phyloP scores from a whole-genome alignment of 1,140 invertebrate species.

The Sarcophaga bullata region DNA sequence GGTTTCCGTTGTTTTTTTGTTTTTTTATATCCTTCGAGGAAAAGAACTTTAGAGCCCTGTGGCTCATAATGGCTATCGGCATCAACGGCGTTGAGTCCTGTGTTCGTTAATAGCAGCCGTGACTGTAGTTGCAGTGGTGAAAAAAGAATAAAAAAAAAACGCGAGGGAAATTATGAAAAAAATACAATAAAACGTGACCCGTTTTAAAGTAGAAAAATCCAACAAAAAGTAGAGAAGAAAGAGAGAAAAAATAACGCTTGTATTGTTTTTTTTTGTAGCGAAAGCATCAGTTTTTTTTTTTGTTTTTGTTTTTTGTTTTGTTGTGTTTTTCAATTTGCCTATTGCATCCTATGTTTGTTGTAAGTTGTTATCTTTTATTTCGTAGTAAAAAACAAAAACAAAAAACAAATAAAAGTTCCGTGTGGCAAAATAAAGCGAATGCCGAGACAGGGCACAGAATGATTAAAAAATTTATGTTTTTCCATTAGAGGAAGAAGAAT shows the following conservation, averaged over 20 bases:
- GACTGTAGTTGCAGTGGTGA: background rate
- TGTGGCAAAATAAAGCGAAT: too few relatives aligned
- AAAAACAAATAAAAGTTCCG: too few relatives aligned
- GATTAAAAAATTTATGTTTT: too few relatives aligned
- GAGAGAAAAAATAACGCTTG: background rate
- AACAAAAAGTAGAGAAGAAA: background rate
- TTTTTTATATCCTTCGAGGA: constrained; percentile 8
- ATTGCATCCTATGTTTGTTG: too few relatives aligned
- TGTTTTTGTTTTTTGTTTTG: background rate
- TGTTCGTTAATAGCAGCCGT: too few relatives aligned
- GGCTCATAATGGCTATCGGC: constrained; percentile 22
- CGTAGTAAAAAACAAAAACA: too few relatives aligned
- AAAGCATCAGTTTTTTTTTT: too few relatives aligned
- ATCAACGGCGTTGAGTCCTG: background rate
- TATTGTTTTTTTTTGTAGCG: constrained; percentile 8
- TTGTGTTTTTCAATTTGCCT: background rate
- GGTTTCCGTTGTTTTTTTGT: background rate
- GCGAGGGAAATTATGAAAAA: background rate
- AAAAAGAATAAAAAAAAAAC: background rate
- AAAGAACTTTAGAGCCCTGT: constrained; percentile 14
- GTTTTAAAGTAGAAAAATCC: constrained; percentile 22
- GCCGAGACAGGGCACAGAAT: too few relatives aligned
- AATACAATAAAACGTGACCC: constrained; percentile 33
- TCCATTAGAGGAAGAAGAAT: too few relatives aligned
- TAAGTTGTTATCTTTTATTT: too few relatives aligned